Evolutionary conservation across 2,797 vertebrate genomes (phyloP), one percentile per base, ranked within the genome.

Genomic region (Heliangelus exortis): DNA sequence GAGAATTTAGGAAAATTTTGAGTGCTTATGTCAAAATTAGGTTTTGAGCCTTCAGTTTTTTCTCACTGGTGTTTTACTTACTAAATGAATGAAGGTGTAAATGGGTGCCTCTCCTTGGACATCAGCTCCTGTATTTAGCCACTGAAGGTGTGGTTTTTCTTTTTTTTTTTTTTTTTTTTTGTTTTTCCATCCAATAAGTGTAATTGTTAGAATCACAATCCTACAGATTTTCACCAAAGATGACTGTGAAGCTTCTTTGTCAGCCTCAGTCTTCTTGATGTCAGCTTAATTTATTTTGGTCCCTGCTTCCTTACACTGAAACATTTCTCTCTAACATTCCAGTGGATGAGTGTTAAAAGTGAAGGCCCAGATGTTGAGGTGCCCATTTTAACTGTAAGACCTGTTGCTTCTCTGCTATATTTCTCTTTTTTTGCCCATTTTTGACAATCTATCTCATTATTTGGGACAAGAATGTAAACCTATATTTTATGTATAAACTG

Each of bases 241-340:
- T 0, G 0, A 2, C 19, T 0, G 0, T 23, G 54, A 82, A 58
- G 17, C 10, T 82, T 82, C 1, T 1, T 25, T 62, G 34, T 41
- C 43, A 39, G 36, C 14, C 51, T 84, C 1, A 0, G 5, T 61
- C 9, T 7, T 87, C 53, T 67, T 45, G 34, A 1, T 13, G 3
- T 25, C 23, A 21, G 7, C 15, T 15, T 14, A 9, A 28, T 15
- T 59, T n/a, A 26, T 55, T 84, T 87, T 54, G 9, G 16, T 16
- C 31, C 1, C 0, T 62, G 18, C 7, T 82, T 74, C 36, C 4
- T 2, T 29, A 20, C 21, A 17, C 63, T 78, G 39, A 45, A n/a
- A 33, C 17, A 4, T 34, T n/a, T n/a, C 79, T 79, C 9, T 34
- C 54, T 31, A 36, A 58, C 4, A 0, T 4, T 71, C 84, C 29